Conservation (phyloP, 2,888 invertebrate genomes). For the Leptopilina syphax region DNA sequence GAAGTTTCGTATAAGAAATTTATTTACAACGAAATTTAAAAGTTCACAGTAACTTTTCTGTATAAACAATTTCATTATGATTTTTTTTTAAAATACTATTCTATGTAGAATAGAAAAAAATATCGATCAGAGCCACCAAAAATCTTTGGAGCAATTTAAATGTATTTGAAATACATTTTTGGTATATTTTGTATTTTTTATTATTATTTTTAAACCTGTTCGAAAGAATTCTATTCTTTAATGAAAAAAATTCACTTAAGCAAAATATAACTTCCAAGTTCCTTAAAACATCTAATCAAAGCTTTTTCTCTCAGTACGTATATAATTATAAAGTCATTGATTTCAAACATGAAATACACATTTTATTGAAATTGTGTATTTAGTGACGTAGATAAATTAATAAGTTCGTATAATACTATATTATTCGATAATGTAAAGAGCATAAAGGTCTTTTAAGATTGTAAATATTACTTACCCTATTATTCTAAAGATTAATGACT, state of each 20-base stretch:
- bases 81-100: background rate
- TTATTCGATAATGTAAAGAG: constrained; percentile 35
- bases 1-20: background rate
- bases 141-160: constrained; percentile 4
- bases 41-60: constrained; percentile 20
- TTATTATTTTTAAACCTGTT: background rate
- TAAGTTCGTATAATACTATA: constrained; percentile 16
- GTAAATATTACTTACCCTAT: constrained; percentile 30
- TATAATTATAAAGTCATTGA: constrained; percentile 2
- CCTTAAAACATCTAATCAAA: constrained; percentile 27
- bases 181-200: background rate
- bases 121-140: constrained; percentile 13
- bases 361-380: background rate
- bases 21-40: constrained; percentile 24
- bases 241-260: constrained; percentile 4
- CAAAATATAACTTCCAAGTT: constrained; percentile 4
- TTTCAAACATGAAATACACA: constrained; percentile 7
- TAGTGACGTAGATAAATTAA: constrained; percentile 9
- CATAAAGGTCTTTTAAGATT: constrained; percentile 29
- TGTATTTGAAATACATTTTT: constrained; percentile 22
- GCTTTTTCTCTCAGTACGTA: background rate
- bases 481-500: constrained; percentile 32
- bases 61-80: background rate
- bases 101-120: background rate
- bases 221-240: too few species aligned